Conservation (phyloP, 2,797 vertebrate species). For the Microctenopoma stevenorrisi region DNA sequence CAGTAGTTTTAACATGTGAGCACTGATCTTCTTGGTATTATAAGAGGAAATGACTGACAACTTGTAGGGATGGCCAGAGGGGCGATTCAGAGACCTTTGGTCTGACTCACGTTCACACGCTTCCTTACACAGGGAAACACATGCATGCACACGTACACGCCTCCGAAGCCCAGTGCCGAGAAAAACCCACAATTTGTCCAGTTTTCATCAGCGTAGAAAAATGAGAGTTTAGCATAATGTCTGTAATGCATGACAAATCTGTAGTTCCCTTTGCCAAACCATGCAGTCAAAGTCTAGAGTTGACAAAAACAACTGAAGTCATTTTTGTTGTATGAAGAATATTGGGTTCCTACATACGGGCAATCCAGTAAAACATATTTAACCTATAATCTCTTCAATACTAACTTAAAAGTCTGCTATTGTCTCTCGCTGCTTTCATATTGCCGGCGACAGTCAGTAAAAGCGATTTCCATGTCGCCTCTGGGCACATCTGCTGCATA, state of each 20-base stretch:
- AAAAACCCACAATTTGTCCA: constrained; percentile 60
- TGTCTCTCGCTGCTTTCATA: constrained; percentile 31
- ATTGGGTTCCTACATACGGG: constrained; percentile 29
- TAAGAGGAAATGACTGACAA: constrained; percentile 66
- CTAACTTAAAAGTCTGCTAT: constrained; percentile 40
- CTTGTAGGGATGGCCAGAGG: constrained; percentile 50
- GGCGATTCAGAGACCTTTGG: constrained; percentile 45
- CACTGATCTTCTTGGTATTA: constrained; percentile 67
- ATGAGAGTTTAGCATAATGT: constrained; percentile 47
- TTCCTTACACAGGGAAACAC: constrained; percentile 23
- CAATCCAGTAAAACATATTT: constrained; percentile 40
- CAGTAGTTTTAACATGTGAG: constrained; percentile 46
- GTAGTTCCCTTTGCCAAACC: constrained; percentile 51
- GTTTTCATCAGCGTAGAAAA: constrained; percentile 57
- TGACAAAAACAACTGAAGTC: constrained; percentile 44
- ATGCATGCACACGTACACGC: constrained; percentile 37
- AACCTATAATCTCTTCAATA: constrained; percentile 40
- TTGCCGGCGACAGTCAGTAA: constrained; percentile 36
- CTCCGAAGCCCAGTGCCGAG: constrained; percentile 36
- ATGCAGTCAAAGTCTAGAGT: constrained; percentile 55
- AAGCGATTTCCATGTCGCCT: constrained; percentile 48
- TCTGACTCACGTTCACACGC: constrained; percentile 39
- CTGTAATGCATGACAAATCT: constrained; percentile 60
- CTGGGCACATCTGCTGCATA: constrained; percentile 75
- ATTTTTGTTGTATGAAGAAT: constrained; percentile 40